Conservation (phyloP, 2,888 invertebrate genomes). For the Toxonevra muliebris region DNA sequence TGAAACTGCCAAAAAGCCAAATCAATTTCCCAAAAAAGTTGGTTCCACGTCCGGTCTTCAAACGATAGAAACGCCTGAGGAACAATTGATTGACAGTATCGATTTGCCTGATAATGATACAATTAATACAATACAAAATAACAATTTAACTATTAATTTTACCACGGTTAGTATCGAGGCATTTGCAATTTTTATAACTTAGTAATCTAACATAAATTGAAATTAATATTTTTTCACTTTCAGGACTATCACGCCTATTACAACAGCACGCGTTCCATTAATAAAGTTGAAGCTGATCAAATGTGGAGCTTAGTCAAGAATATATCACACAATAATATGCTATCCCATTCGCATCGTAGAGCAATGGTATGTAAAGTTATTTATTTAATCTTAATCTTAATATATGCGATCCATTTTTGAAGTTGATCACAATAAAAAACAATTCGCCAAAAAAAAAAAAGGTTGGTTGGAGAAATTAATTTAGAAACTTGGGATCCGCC, state of each 20-base stretch:
- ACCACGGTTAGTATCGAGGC: conserved; percentile 46
- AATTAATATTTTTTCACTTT: conserved; percentile 11
- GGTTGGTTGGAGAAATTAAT: too few species aligned
- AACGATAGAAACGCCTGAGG: conserved; percentile 43
- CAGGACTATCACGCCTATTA: conserved; percentile 82
- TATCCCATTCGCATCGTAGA: conserved; percentile 84
- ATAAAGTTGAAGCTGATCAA: conserved; percentile 69
- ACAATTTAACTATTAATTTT: conserved; percentile 50
- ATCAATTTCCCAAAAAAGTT: conserved; percentile 36
- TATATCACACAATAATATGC: conserved; percentile 73
- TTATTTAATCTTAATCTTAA: too few species aligned
- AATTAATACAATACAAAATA: conserved; percentile 47
- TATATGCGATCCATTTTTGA: too few species aligned
- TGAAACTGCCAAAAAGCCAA: conserved; percentile 29
- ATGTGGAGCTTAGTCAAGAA: conserved; percentile 75
- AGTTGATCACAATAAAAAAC: too few species aligned
- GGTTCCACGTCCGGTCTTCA: conserved; percentile 16
- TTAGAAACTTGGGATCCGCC: too few species aligned
- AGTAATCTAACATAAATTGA: background rate
- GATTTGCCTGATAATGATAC: conserved; percentile 61
- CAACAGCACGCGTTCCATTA: conserved; percentile 76
- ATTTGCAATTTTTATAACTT: background rate
- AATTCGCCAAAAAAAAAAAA: too few species aligned
- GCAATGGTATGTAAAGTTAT: conserved; percentile 74
- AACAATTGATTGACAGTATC: conserved; percentile 54